These are phyloP conservation scores for Umimayanthus kanabou DNA, from an alignment of 92 coral and sea anemone genomes.

Conservation along the genomic window DNA sequence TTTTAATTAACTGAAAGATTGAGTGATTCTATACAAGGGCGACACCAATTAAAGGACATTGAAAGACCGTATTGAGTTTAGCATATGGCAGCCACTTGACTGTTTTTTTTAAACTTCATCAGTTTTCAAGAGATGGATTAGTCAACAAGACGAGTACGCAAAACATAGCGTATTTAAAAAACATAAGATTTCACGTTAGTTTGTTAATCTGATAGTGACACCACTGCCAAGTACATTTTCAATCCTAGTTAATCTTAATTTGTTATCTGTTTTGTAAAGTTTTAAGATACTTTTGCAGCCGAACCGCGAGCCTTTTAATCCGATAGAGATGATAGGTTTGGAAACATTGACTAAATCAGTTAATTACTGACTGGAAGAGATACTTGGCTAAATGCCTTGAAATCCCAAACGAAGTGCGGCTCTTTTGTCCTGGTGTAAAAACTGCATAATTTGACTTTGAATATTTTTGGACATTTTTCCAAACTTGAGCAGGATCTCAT, in stretches of 20 bases:
- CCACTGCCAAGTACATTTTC: neutral
- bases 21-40: neutral
- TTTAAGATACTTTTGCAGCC: neutral
- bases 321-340: neutral
- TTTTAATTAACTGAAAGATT: constrained; percentile 14
- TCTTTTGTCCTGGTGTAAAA: neutral
- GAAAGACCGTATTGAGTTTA: neutral
- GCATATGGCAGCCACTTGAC: neutral
- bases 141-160: neutral
- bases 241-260: neutral
- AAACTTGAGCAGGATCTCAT: neutral
- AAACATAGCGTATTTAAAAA: neutral
- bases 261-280: neutral
- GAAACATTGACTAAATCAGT: neutral
- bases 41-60: neutral
- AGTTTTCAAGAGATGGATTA: constrained; percentile 22
- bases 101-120: constrained; percentile 1
- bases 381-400: neutral
- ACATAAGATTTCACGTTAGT: neutral
- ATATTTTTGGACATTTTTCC: neutral
- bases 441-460: neutral
- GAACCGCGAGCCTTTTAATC: neutral
- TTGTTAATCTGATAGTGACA: neutral
- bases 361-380: neutral
- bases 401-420: neutral